A percentile compares a stretch with the other conserved stretches of the same genome.
Evolutionary conservation across 2,113 vertebrate genomes (phyloP).

Genomic region (Pteropus alecto): DNA sequence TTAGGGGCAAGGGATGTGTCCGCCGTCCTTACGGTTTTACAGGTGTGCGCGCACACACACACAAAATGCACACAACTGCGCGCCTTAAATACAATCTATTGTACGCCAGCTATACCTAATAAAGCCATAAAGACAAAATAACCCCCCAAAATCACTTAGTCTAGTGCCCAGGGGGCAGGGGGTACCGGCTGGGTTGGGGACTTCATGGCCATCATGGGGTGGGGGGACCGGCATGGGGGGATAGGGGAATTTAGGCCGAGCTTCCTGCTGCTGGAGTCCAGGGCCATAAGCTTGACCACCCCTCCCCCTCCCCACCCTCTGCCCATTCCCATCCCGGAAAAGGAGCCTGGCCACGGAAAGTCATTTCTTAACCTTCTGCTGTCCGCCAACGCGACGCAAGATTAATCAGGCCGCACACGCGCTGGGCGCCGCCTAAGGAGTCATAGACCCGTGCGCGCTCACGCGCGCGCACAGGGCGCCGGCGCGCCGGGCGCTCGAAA

Average conservation of each 20-base stretch:
- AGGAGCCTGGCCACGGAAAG: not conserved
- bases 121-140: not conserved
- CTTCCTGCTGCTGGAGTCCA: not conserved
- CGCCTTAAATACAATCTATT: not conserved
- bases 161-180: fast-evolving
- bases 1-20: too few species aligned
- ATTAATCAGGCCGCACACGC: conserved; percentile 80
- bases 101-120: not conserved
- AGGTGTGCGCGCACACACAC: fast-evolving
- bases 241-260: not conserved
- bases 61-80: too few species aligned
- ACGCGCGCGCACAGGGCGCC: not conserved
- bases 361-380: conserved; percentile 48
- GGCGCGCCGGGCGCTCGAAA: not conserved
- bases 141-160: not conserved
- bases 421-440: conserved; percentile 77
- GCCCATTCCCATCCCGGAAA: not conserved
- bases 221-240: too few species aligned
- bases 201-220: not conserved
- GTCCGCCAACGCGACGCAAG: conserved; percentile 64
- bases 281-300: not conserved
- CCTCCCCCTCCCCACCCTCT: not conserved
- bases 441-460: conserved; percentile 49
- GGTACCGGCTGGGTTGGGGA: not conserved
- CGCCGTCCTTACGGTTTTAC: fast-evolving